Percentiles rank a stretch among this genome's conserved stretches.
Conservation (phyloP, 2,113 vertebrate species). For the Mesembrinibis cayennensis region DNA sequence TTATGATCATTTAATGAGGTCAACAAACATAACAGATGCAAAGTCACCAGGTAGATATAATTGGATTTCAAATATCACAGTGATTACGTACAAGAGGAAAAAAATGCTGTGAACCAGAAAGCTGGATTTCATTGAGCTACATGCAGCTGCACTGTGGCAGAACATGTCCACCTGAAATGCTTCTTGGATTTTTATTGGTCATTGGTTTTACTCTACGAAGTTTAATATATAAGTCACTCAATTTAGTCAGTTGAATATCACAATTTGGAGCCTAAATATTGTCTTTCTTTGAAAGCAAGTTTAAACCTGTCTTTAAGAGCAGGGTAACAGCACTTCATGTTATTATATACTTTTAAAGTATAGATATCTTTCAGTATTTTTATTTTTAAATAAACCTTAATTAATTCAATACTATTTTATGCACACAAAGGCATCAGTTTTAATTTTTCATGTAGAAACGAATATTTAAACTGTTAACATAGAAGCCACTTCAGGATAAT, state of each 20-base stretch:
- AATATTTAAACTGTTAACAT: neutral
- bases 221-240: neutral
- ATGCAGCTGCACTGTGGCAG: neutral
- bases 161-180: neutral
- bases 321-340: neutral
- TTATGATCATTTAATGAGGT: neutral
- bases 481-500: neutral
- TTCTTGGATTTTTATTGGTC: neutral
- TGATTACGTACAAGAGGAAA: neutral
- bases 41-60: neutral
- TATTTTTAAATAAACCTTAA: neutral
- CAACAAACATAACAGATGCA: neutral
- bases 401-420: neutral
- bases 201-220: neutral
- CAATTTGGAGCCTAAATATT: neutral
- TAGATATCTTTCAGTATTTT: neutral
- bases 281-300: neutral
- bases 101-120: neutral
- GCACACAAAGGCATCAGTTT: neutral
- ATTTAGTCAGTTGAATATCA: neutral
- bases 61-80: slow-evolving; percentile 8
- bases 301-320: neutral
- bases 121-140: neutral
- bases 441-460: neutral
- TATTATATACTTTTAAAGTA: neutral